Percentiles rank a stretch among this genome's conserved stretches.
phyloP scores from a whole-genome alignment of 2,797 vertebrate genomes.

The Phaenicophaeus curvirostris region DNA sequence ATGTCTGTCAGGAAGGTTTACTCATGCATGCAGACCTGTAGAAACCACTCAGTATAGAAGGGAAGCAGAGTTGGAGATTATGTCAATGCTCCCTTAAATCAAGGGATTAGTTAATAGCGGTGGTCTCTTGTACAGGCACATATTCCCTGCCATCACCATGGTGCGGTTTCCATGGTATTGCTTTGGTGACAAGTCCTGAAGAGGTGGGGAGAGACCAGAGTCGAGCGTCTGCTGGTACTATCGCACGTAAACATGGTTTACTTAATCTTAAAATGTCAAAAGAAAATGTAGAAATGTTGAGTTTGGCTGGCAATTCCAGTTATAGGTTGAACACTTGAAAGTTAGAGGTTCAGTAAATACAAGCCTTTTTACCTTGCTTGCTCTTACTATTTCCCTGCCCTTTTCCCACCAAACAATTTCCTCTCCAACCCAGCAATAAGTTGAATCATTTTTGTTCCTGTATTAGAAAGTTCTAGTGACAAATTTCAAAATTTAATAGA shows the following conservation, averaged over 20 bases:
- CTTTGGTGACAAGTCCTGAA: not conserved
- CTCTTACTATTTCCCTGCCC: not conserved
- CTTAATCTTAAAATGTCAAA: slow-evolving; percentile 40
- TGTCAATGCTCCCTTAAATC: not conserved
- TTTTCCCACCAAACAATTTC: not conserved
- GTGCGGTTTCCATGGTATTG: not conserved
- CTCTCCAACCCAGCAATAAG: not conserved
- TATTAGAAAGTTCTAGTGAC: not conserved
- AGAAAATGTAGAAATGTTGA: slow-evolving; percentile 11
- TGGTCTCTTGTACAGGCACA: not conserved
- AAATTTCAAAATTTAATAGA: not conserved
- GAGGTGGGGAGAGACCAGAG: not conserved
- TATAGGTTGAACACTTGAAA: not conserved
- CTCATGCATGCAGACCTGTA: not conserved
- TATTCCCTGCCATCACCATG: not conserved
- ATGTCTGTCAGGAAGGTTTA: not conserved
- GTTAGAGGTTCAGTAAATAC: not conserved
- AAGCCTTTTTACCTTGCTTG: not conserved
- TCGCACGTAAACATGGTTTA: not conserved
- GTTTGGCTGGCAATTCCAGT: not conserved
- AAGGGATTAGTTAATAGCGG: not conserved
- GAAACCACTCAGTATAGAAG: not conserved
- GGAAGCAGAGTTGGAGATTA: not conserved
- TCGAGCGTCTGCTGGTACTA: slow-evolving; percentile 21
- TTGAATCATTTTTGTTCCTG: not conserved